Evolutionary conservation across 2,797 vertebrate species (phyloP).

Genomic region (Alectoris magna): DNA sequence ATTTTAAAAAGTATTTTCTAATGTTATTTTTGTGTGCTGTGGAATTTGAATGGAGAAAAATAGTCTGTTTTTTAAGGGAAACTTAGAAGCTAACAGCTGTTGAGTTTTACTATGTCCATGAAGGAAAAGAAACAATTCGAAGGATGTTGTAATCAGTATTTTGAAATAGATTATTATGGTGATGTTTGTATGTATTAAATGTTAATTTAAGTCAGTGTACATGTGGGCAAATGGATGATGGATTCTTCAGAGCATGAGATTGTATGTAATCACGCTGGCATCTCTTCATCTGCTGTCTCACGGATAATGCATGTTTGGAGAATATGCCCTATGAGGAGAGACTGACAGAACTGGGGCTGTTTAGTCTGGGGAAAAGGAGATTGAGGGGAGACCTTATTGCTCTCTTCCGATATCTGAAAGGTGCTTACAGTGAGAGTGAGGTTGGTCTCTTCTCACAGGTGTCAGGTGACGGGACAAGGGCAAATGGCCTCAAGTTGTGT

Average conservation of each 20-base stretch:
- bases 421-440: no score
- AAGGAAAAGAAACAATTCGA: background rate
- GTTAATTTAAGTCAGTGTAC: background rate
- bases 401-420: no score
- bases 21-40: background rate
- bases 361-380: no score
- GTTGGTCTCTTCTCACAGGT: no score
- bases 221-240: background rate
- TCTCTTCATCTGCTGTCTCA: background rate
- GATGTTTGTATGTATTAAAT: background rate
- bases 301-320: background rate
- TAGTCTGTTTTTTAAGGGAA: background rate
- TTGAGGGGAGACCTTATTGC: no score
- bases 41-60: background rate
- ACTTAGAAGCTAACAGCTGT: background rate
- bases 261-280: background rate
- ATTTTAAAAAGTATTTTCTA: background rate
- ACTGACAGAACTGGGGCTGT: no score
- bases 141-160: background rate
- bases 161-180: background rate
- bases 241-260: background rate
- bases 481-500: no score
- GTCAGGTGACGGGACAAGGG: no score
- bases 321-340: no score
- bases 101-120: background rate